These are phyloP conservation scores for Aegithalos caudatus DNA, from an alignment of 2,113 vertebrate species.

Conservation along the genomic window DNA sequence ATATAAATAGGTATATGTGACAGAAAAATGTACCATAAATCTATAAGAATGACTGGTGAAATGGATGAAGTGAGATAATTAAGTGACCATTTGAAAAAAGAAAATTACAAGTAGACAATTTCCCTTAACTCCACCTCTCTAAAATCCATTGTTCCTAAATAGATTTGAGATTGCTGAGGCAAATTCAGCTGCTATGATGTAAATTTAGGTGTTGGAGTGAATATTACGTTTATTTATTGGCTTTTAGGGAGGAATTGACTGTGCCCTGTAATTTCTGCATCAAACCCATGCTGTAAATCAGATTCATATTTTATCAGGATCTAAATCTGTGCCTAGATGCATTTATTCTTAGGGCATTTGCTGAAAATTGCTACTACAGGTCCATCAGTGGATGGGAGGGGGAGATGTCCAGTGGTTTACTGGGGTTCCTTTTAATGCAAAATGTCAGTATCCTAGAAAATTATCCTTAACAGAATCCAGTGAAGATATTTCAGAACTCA, in stretches of 20 bases:
- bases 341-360: background rate
- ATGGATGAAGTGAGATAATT: background rate
- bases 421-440: background rate
- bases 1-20: background rate
- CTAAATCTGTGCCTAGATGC: background rate
- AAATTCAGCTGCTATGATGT: background rate
- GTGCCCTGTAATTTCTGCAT: background rate
- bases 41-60: background rate
- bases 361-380: background rate
- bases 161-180: background rate
- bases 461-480: background rate
- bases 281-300: background rate
- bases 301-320: background rate
- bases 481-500: background rate
- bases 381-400: background rate
- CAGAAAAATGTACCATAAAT: background rate
- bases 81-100: background rate
- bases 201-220: background rate
- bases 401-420: background rate
- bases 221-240: background rate
- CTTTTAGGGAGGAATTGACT: background rate
- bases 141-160: background rate
- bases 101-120: background rate
- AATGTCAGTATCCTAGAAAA: background rate
- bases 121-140: background rate